Evolutionary conservation across 2,888 invertebrate genomes (phyloP), one percentile per base, ranked within the genome.

Genomic region (Drosophila pseudotalamancana): DNA sequence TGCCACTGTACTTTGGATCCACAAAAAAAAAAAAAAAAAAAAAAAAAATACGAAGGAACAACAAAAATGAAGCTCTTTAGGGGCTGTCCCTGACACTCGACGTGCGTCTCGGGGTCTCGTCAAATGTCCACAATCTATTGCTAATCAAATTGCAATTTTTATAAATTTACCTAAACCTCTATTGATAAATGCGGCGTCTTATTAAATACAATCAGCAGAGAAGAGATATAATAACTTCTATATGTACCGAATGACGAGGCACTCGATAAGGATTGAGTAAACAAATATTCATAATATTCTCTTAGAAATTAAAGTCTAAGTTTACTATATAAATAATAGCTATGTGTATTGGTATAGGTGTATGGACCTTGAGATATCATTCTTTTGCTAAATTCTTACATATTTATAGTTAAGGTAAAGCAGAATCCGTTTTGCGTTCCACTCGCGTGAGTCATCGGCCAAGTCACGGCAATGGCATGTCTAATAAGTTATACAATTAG

Each of bases 91-190:
- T 72, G 73, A 45, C 67, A 50, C 34, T 49, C 56, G 56, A 21
- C 45, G 23, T 31, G 16, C 32, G 46, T 51, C 43, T 62, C 43
- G 31, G 46, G 49, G 50, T 56, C 60, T 61, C 59, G 48, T 59
- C 55, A 59, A 61, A 43, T 53, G 45, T 49, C 31, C 49, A 39
- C 69, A 68, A 53, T 70, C 45, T 45, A 60, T 42, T 64, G 59
- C 81, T 85, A 87, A 78, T 84, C 71, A 87, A 84, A 87, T 82
- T 81, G 78, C 87, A 77, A 87, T 84, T 84, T 84, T 81, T 84
- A 81, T 73, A 72, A 87, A 85, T 84, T 85, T 75, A 84, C 60
- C 77, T 72, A 62, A 50, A 50, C 56, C 60, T 59, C 46, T 56
- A 79, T 85, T 71, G 85, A 86, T 57, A 70, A 80, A 56, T 86